Evolutionary conservation across 2,888 invertebrate genomes (phyloP), one percentile per base, ranked within the genome.

Genomic region (Acrobasis repandana): DNA sequence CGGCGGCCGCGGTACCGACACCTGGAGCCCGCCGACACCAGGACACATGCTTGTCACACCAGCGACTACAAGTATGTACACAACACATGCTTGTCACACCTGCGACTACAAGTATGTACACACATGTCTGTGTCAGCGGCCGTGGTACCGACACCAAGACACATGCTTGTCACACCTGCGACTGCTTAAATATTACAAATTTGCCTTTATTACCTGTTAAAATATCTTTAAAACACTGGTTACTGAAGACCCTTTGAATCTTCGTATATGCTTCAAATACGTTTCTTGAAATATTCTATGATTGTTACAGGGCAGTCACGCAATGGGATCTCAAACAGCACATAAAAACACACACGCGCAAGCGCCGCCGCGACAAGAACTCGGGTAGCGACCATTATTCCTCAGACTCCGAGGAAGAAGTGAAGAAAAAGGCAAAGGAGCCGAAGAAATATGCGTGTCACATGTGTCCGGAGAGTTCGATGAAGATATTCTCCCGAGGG

Each of bases 1-100:
- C 15, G 5, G 11, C 15, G 5, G 11, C 11, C n/a, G 62, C 93
- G 96, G 38, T 97, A 96, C 82, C 89, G 96, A 1, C 98, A 98
- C 79, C 73, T 94, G 48, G 62, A 96, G 76, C 89, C 93, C 14
- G 82, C 93, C 9, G 94, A 38, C n/a, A n/a, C n/a, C n/a, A n/a
- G n/a, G n/a, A n/a, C n/a, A n/a, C n/a, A n/a, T n/a, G n/a, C n/a
- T n/a, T n/a, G n/a, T n/a, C n/a, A n/a, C n/a, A n/a, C n/a, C n/a
- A n/a, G n/a, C n/a, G n/a, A n/a, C n/a, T n/a, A n/a, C n/a, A n/a
- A n/a, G n/a, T n/a, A n/a, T n/a, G n/a, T n/a, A n/a, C n/a, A n/a
- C n/a, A n/a, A n/a, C n/a, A n/a, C n/a, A n/a, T n/a, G n/a, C n/a
- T n/a, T n/a, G n/a, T n/a, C n/a, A n/a, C n/a, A n/a, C n/a, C n/a